These are phyloP conservation scores for Eretmochelys imbricata DNA, from an alignment of 2,113 vertebrate genomes.

Conservation along the genomic window DNA sequence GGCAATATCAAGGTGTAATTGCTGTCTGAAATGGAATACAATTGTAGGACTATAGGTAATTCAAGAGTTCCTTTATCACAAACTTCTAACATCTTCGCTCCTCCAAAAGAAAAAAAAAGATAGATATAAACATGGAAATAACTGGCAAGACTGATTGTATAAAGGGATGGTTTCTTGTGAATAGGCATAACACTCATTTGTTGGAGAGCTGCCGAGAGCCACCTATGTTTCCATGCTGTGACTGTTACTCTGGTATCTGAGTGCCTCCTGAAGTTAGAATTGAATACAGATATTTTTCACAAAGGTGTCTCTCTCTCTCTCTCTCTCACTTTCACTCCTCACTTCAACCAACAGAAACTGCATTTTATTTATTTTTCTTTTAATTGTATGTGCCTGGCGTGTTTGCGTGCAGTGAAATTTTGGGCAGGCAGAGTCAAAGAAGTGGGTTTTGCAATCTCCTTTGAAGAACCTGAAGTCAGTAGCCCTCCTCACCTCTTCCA, in stretches of 20 bases:
- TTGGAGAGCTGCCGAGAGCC: not conserved
- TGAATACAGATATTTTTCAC: not conserved
- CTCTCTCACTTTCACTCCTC: not conserved
- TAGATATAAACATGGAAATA: not conserved
- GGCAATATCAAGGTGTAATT: not conserved
- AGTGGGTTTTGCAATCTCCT: not conserved
- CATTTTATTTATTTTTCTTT: not conserved
- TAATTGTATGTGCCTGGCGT: fast-evolving
- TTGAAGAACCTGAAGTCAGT: not conserved
- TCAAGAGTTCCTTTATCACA: not conserved
- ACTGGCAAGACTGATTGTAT: not conserved
- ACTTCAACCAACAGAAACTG: not conserved
- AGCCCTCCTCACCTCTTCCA: not conserved
- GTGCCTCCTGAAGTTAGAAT: not conserved
- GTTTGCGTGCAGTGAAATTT: not conserved
- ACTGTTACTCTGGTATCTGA: too few species aligned
- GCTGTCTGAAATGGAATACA: not conserved
- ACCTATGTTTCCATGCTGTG: too few species aligned
- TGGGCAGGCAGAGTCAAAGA: not conserved
- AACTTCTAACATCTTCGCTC: not conserved
- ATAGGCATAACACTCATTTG: not conserved
- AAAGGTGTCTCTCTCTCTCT: fast-evolving
- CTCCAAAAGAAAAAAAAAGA: not conserved
- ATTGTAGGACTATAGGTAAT: not conserved
- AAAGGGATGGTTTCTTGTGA: not conserved